Percentiles rank a stretch among this genome's conserved stretches.
Evolutionary conservation across 2,113 vertebrate species (phyloP).

Genomic region (Anser brachyrhynchus): DNA sequence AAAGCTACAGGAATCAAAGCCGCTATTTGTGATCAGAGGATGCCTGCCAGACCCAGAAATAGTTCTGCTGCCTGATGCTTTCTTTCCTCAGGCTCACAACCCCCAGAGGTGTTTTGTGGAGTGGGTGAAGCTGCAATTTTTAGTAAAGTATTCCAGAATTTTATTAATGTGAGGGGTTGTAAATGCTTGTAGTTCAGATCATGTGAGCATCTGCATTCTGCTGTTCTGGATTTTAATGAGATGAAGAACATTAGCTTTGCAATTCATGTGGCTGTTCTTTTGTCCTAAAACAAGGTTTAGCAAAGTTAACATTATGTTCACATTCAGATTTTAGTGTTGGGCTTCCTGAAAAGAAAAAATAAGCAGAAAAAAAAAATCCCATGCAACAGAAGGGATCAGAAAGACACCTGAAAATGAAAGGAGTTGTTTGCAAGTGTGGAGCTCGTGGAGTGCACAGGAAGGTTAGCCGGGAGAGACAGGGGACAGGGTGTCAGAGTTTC

Average conservation of each 20-base stretch:
- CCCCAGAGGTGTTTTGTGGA: neutral
- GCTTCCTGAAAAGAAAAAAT: neutral
- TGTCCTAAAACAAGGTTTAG: neutral
- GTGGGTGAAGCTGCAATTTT: neutral
- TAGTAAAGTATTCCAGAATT: slow-evolving; percentile 19
- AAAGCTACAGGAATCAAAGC: slow-evolving; percentile 31
- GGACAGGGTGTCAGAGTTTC: neutral
- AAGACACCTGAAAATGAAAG: neutral
- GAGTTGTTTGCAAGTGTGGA: neutral
- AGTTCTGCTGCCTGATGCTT: neutral
- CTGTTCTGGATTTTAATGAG: slow-evolving; percentile 19
- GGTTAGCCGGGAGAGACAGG: neutral
- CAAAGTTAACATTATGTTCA: neutral
- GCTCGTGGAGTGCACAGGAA: neutral
- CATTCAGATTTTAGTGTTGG: neutral
- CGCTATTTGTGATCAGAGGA: neutral
- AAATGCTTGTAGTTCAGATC: slow-evolving; percentile 6
- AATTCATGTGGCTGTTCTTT: neutral
- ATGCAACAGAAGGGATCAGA: neutral
- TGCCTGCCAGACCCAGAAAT: slow-evolving; percentile 12
- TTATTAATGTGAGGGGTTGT: slow-evolving; percentile 7
- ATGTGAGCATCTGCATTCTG: slow-evolving; percentile 5
- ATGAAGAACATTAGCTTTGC: neutral
- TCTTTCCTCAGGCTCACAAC: slow-evolving; percentile 11
- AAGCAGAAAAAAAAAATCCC: neutral